phyloP scores from a whole-genome alignment of 2,797 vertebrate species.

The Esox lucius region DNA sequence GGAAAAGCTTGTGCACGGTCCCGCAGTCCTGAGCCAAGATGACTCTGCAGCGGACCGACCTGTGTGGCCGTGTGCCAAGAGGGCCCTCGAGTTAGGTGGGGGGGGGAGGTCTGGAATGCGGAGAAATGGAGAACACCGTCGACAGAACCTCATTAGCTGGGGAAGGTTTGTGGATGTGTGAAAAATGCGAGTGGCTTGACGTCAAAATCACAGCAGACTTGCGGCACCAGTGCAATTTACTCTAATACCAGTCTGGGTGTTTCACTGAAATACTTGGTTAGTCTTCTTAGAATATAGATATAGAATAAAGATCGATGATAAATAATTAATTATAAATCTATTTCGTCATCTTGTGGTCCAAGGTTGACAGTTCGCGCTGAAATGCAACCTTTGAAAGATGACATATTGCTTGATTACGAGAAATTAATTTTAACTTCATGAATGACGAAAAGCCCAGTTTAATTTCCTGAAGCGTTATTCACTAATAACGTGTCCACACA shows the following conservation, averaged over 20 bases:
- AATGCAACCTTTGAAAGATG: not conserved
- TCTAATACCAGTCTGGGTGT: not conserved
- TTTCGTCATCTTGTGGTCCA: not conserved
- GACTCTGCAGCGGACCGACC: slow-evolving; percentile 50
- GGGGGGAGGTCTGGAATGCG: no score
- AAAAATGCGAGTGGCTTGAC: not conserved
- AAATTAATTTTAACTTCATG: not conserved
- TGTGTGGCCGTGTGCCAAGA: slow-evolving; percentile 30
- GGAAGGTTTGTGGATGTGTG: not conserved
- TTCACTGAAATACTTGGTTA: not conserved
- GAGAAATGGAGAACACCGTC: slow-evolving; percentile 7
- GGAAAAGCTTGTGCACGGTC: slow-evolving; percentile 55
- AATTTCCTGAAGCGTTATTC: slow-evolving; percentile 57
- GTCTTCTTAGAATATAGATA: not conserved
- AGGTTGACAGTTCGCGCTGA: not conserved
- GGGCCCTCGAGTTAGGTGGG: no score
- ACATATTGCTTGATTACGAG: not conserved
- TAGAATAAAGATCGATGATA: no score
- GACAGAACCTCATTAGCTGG: slow-evolving; percentile 25
- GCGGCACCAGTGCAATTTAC: not conserved
- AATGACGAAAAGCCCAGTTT: slow-evolving; percentile 20
- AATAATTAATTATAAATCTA: no score
- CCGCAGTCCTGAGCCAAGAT: slow-evolving; percentile 23
- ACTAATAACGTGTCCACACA: not conserved
- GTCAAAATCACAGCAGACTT: not conserved